These are phyloP conservation scores for Drosophila flavopinicola DNA, from an alignment of 2,888 invertebrate species.

Conservation along the genomic window DNA sequence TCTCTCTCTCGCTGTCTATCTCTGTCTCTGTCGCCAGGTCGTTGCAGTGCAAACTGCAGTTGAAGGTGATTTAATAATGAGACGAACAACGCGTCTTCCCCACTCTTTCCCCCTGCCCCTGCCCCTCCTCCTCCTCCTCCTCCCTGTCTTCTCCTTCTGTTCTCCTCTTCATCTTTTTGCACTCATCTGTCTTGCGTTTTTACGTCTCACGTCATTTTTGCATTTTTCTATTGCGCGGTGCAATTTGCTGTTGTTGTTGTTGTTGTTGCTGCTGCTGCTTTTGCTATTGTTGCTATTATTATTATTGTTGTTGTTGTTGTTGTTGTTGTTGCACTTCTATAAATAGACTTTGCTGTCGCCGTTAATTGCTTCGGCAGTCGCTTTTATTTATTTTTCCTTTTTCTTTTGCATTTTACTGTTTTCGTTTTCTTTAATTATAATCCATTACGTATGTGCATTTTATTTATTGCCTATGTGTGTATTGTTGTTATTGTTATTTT, in stretches of 20 bases:
- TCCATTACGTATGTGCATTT: conserved; percentile 69
- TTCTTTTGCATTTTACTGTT: conserved; percentile 20
- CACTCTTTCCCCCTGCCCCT: too few species aligned
- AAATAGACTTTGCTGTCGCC: conserved; percentile 57
- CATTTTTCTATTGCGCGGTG: conserved; percentile 33
- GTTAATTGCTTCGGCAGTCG: conserved; percentile 54
- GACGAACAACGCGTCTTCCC: conserved; percentile 15
- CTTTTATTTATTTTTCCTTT: conserved; percentile 8
- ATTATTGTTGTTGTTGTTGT: conserved; percentile 12
- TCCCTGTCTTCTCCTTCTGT: neutral
- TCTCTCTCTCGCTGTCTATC: conserved; percentile 12
- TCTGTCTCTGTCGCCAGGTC: conserved; percentile 55
- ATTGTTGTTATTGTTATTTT: conserved; percentile 1
- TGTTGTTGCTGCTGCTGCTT: conserved; percentile 19
- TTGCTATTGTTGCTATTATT: too few species aligned
- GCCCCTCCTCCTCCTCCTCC: neutral
- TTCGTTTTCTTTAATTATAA: conserved; percentile 70
- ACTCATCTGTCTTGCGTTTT: conserved; percentile 5
- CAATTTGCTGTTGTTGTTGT: conserved; percentile 14
- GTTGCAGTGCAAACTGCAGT: conserved; percentile 76
- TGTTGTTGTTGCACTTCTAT: conserved; percentile 40
- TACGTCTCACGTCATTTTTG: conserved; percentile 37
- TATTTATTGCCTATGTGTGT: conserved; percentile 46
- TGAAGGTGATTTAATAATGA: conserved; percentile 81
- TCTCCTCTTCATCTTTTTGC: neutral